Evolutionary conservation across 2,797 vertebrate genomes (phyloP).

Genomic region (Danio jaintianensis): DNA sequence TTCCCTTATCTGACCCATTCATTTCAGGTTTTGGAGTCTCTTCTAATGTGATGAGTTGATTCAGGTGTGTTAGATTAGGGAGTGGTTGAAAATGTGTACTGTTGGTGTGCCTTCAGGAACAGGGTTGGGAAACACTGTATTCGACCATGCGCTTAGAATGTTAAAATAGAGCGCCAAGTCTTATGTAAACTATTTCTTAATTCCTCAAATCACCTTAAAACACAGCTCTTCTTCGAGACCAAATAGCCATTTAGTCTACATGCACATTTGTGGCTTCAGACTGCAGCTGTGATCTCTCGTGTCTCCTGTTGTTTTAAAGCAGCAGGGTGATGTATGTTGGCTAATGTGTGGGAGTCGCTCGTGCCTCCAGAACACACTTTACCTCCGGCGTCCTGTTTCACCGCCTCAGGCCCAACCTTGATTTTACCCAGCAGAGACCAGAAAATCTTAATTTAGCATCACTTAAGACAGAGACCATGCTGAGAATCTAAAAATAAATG

Average conservation of each 20-base stretch:
- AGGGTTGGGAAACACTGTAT: no score
- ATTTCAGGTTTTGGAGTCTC: no score
- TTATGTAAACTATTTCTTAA: no score
- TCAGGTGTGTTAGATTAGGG: no score
- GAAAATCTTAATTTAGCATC: slow-evolving; percentile 34
- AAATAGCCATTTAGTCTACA: not conserved
- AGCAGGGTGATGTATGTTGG: slow-evolving; percentile 25
- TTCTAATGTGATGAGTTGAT: no score
- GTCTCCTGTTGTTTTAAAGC: slow-evolving; percentile 35
- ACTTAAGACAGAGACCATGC: slow-evolving; percentile 2
- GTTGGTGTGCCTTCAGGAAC: no score
- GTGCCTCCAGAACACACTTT: slow-evolving; percentile 25
- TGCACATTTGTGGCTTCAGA: slow-evolving; percentile 15
- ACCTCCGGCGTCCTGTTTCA: slow-evolving; percentile 37
- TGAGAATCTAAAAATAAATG: slow-evolving; percentile 36
- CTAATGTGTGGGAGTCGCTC: slow-evolving; percentile 34
- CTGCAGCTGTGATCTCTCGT: slow-evolving; percentile 35
- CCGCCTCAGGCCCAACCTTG: slow-evolving; percentile 52
- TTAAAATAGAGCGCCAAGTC: no score
- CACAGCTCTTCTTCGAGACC: no score
- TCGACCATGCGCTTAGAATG: no score
- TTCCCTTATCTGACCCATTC: no score
- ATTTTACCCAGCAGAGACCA: slow-evolving; percentile 28
- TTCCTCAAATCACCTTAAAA: no score
- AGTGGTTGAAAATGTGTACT: no score